Percentiles rank a stretch among this genome's conserved stretches.
Evolutionary conservation across 1,140 invertebrate species (phyloP).

Genomic region (Megalopta genalis): DNA sequence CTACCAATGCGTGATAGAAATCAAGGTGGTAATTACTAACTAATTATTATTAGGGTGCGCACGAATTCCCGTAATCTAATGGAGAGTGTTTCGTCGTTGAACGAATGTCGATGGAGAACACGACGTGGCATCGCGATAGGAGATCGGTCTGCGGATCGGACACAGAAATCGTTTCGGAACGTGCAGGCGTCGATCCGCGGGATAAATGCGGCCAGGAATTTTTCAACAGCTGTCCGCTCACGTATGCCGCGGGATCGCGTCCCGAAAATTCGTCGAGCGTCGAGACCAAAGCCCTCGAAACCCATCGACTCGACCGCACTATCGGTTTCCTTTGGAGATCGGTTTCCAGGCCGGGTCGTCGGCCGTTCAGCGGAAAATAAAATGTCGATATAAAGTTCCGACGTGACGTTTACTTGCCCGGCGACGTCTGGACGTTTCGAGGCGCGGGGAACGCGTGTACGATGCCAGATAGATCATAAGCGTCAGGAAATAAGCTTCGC

Average conservation of each 20-base stretch:
- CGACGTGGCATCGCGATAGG: no score
- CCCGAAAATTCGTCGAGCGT: not conserved
- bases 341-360: not conserved
- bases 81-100: no score
- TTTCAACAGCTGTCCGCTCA: not conserved
- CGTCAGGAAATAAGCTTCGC: constrained; percentile 18
- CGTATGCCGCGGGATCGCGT: not conserved
- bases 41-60: no score
- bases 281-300: no score
- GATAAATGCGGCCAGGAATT: not conserved
- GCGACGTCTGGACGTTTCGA: not conserved
- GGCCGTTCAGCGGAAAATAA: constrained; percentile 11
- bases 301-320: not conserved
- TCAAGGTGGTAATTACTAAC: no score
- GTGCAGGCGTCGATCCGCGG: no score
- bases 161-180: no score
- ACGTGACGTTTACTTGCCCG: not conserved
- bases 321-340: constrained; percentile 1
- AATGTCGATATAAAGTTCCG: constrained; percentile 19
- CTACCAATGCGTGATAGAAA: no score
- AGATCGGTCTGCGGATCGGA: no score
- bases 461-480: not conserved
- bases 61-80: no score
- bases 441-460: not conserved
- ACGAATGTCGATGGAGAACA: no score